Evolutionary conservation across 2,797 vertebrate species (phyloP).

Genomic region (Alosa sapidissima): DNA sequence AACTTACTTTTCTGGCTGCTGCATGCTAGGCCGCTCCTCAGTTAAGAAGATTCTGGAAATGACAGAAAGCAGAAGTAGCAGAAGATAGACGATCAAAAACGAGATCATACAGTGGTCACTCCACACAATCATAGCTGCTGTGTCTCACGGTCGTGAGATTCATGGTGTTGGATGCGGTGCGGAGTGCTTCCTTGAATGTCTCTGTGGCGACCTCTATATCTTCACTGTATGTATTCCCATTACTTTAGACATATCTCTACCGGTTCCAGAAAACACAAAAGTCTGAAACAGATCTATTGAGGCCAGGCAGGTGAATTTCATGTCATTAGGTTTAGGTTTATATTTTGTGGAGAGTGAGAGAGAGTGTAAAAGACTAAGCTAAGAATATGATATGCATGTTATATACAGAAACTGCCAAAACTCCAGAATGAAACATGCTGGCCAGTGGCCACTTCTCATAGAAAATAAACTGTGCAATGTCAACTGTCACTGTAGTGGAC

Average conservation of each 20-base stretch:
- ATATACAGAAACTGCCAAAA: no score
- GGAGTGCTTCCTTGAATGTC: neutral
- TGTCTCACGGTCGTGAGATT: neutral
- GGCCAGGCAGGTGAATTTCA: neutral
- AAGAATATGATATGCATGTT: no score
- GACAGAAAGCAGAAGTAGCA: neutral
- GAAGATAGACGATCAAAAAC: neutral
- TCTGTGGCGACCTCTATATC: neutral
- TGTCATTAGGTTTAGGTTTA: neutral
- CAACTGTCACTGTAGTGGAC: neutral
- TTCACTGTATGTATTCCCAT: neutral
- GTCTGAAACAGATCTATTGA: neutral
- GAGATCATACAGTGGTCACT: neutral
- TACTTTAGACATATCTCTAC: neutral
- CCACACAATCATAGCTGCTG: neutral
- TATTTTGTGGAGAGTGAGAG: neutral
- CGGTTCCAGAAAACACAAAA: no score
- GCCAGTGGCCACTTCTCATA: no score
- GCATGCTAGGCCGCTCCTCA: neutral
- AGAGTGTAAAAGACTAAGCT: neutral
- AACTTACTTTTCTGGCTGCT: no score
- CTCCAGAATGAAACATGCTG: no score
- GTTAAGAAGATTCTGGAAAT: neutral
- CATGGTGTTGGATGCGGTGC: neutral
- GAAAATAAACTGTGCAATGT: neutral